Evolutionary conservation across 2,888 invertebrate genomes (phyloP).

Genomic region (Ectemnius lituratus): DNA sequence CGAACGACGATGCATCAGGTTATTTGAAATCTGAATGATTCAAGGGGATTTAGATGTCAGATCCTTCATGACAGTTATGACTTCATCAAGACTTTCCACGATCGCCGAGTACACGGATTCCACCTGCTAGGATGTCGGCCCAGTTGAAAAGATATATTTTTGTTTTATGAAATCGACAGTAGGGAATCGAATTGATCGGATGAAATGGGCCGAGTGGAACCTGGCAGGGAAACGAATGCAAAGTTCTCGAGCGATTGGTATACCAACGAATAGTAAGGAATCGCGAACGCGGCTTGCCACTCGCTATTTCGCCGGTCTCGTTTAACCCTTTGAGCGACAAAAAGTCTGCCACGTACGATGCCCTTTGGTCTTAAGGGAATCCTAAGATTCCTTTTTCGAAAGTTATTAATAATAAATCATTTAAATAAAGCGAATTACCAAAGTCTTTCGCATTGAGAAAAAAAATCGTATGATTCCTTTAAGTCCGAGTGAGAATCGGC

Average conservation of each 20-base stretch:
- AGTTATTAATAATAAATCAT: too few species aligned
- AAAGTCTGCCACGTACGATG: background rate
- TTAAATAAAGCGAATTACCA: background rate
- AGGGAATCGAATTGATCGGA: background rate
- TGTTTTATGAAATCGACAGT: background rate
- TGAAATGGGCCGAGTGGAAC: background rate
- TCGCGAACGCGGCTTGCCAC: constrained; percentile 41
- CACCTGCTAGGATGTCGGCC: background rate
- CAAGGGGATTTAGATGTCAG: background rate
- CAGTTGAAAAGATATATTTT: background rate
- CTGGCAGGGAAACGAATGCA: too few species aligned
- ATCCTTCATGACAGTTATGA: background rate
- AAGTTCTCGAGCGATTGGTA: constrained; percentile 7
- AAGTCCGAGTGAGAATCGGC: background rate
- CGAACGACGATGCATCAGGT: background rate
- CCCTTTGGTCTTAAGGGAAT: too few species aligned
- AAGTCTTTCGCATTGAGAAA: background rate
- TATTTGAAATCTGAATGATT: background rate
- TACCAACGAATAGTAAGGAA: constrained; percentile 12
- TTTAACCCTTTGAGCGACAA: background rate
- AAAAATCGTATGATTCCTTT: background rate
- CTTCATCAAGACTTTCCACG: background rate
- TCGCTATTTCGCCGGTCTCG: constrained; percentile 20
- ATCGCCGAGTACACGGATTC: constrained; percentile 19
- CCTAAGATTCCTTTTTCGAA: too few species aligned